Conservation (phyloP, 2,113 vertebrate genomes). For the Protomyctophum bolini region DNA sequence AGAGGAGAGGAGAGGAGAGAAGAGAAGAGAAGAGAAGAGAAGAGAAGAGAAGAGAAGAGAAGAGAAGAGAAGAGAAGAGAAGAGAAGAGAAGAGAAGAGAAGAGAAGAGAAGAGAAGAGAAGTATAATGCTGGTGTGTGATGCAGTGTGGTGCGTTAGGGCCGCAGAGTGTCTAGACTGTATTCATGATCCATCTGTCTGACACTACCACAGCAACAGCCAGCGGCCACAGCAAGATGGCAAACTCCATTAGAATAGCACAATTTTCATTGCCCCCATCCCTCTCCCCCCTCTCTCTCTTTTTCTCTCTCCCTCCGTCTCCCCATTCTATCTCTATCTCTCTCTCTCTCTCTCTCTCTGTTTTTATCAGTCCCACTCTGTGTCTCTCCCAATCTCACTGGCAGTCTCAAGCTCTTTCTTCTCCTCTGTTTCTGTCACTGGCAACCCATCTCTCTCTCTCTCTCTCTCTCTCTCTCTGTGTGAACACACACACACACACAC, state of each 20-base stretch:
- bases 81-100: constrained; percentile 28
- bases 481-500: not conserved
- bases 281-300: constrained; percentile 18
- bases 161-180: constrained; percentile 94
- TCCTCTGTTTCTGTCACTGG: not conserved
- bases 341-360: not conserved
- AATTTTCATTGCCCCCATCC: constrained; percentile 67
- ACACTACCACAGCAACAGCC: constrained; percentile 83
- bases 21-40: not conserved
- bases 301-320: constrained; percentile 28
- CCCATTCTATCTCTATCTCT: not conserved
- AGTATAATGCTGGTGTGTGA: constrained; percentile 23
- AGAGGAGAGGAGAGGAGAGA: not conserved
- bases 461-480: constrained; percentile 65
- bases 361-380: constrained; percentile 3
- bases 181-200: constrained; percentile 99
- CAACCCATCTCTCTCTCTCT: constrained; percentile 25
- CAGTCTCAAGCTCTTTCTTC: not conserved
- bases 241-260: constrained; percentile 92
- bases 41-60: not conserved
- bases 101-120: constrained; percentile 26
- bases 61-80: constrained; percentile 4
- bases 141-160: constrained; percentile 20
- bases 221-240: constrained; percentile 84
- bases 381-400: not conserved